A percentile compares a stretch with the other conserved stretches of the same genome.
These are phyloP conservation scores for Anarhynchus alexandrinus DNA, from an alignment of 2,113 vertebrate genomes.

Conservation along the genomic window DNA sequence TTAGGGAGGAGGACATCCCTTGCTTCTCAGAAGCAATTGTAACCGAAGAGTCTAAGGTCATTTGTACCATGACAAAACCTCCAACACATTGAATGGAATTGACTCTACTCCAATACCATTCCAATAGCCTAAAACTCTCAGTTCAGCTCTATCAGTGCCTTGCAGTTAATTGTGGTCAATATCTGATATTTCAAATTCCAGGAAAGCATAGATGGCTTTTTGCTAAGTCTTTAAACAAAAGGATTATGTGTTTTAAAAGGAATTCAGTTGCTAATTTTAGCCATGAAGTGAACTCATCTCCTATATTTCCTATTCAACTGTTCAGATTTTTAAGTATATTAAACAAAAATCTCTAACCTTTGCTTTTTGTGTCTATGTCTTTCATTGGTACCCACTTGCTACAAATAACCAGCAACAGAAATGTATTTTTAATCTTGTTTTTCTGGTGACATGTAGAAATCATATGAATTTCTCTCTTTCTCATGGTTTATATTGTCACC, in stretches of 20 bases:
- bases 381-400: not conserved
- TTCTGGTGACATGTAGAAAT: not conserved
- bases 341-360: not conserved
- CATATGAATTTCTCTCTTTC: not conserved
- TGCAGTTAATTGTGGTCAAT: not conserved
- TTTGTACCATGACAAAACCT: not conserved
- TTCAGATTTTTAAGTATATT: not conserved
- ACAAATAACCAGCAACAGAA: not conserved
- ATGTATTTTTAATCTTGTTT: not conserved
- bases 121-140: not conserved
- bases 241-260: not conserved
- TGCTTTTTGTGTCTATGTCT: not conserved
- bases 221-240: not conserved
- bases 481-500: not conserved
- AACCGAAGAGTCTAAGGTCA: not conserved
- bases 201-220: not conserved
- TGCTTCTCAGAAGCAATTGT: not conserved
- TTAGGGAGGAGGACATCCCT: not conserved
- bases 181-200: not conserved
- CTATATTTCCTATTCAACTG: not conserved
- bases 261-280: not conserved
- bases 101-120: not conserved
- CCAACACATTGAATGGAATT: not conserved
- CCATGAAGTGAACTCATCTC: not conserved
- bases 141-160: not conserved